phyloP scores from a whole-genome alignment of 2,113 vertebrate species.

The Calonectris borealis region DNA sequence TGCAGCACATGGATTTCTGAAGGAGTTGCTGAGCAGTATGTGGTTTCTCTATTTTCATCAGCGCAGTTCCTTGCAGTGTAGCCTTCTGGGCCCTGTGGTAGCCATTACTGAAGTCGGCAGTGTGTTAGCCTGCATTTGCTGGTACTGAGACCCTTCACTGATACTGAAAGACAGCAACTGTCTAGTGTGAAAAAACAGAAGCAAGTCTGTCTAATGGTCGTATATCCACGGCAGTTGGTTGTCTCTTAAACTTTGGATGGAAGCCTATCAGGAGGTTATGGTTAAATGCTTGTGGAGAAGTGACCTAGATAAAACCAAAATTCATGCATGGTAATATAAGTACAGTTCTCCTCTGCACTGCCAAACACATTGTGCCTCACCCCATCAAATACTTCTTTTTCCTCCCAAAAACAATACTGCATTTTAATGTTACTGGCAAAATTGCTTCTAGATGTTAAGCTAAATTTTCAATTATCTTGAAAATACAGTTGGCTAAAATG shows the following conservation, averaged over 20 bases:
- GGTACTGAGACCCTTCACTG: not conserved
- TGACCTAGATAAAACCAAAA: not conserved
- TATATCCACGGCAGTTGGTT: not conserved
- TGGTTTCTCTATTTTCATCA: not conserved
- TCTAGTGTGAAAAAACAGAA: not conserved
- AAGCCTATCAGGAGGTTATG: not conserved
- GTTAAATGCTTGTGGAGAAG: not conserved
- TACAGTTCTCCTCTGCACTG: not conserved
- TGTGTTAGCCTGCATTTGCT: not conserved
- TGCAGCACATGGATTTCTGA: not conserved
- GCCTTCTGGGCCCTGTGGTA: not conserved
- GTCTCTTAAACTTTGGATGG: not conserved
- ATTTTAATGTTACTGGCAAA: not conserved
- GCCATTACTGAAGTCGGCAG: not conserved
- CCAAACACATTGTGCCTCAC: not conserved
- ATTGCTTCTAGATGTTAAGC: not conserved
- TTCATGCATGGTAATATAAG: not conserved
- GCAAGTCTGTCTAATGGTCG: not conserved
- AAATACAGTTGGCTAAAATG: not conserved
- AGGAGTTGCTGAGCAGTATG: not conserved
- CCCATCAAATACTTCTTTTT: not conserved
- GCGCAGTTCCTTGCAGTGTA: not conserved
- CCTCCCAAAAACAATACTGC: not conserved
- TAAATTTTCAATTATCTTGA: not conserved
- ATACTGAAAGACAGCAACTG: not conserved